phyloP scores from a whole-genome alignment of 2,113 vertebrate species.

The Butorides virescens region DNA sequence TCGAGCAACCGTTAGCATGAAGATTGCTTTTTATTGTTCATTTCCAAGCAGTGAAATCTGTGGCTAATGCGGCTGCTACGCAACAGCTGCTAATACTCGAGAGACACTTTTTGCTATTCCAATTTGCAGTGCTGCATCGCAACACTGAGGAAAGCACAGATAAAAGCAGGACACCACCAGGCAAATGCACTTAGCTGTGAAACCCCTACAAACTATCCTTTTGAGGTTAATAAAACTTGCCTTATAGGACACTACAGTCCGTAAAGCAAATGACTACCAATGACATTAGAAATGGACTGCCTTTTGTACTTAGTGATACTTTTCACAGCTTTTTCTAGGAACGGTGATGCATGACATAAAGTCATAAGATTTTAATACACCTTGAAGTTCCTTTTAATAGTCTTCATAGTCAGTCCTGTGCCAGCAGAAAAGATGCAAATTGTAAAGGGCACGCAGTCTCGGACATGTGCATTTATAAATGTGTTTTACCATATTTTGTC shows the following conservation, averaged over 20 bases:
- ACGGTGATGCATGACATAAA: neutral
- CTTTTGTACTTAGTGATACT: neutral
- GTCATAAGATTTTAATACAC: neutral
- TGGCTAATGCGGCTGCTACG: neutral
- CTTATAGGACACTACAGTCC: neutral
- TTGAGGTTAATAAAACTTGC: neutral
- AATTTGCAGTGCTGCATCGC: neutral
- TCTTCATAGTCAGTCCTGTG: neutral
- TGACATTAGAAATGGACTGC: neutral
- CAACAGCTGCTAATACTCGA: neutral
- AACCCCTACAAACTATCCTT: neutral
- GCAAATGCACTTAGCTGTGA: neutral
- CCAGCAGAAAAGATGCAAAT: neutral
- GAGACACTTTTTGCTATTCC: neutral
- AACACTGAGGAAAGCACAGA: neutral
- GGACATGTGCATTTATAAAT: neutral
- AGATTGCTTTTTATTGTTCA: neutral
- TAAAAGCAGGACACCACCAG: neutral
- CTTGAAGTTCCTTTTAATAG: neutral
- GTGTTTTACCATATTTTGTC: neutral
- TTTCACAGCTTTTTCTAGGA: neutral
- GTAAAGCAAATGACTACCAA: neutral
- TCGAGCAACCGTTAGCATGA: neutral
- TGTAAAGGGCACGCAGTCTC: fast-evolving
- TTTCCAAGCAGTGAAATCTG: neutral